Base-by-base conservation (phyloP, 35 echinoderm and acorn worm genomes). In the Apostichopus californicus region DNA sequence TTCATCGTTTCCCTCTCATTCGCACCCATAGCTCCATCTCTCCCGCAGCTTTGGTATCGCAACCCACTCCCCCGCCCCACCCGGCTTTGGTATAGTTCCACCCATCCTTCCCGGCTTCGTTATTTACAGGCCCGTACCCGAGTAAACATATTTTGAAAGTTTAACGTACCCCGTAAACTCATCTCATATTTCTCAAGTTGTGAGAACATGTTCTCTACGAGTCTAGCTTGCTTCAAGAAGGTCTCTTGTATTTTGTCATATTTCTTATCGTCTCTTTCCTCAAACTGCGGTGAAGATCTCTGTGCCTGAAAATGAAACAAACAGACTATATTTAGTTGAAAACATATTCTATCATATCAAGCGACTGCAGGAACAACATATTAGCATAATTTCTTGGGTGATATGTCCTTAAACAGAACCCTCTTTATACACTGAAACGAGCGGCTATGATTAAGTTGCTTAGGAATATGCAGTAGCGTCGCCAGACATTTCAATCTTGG, bases 111-210 rank as follows among this genome's bases (percentile, higher is more conserved):
- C 34, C 34, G 2, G 34, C 34, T 22, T 79, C 77, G 77, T 79
- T 79, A 1, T 0, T 46, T 46, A 46, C 34, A 3, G 34, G 34
- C 34, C 34, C 0, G 34, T 46, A 46, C 3, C 3, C 34, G 34
- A 46, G 34, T 46, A 46, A 46, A 46, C 34, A 46, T 0, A 52
- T 81, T 81, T 53, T 54, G 14, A 53, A 55, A 54, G 25, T 12
- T 54, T 75, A 18, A 21, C 81, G 57, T n/a, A 85, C 81, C 81
- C 63, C 81, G 57, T 9, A 85, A 59, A 85, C 54, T 58, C 81
- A 85, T 85, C 22, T 85, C 81, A 59, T 85, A 85, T n/a, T 85
- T 85, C 54, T 85, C 81, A 20, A 85, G 55, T 52, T 85, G 81
- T 11, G 55, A 56, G 9, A 55, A 56, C 54, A 85, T 59, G 56